Conservation (phyloP, 2,113 vertebrate species). For the Eudyptes chrysolophus region DNA sequence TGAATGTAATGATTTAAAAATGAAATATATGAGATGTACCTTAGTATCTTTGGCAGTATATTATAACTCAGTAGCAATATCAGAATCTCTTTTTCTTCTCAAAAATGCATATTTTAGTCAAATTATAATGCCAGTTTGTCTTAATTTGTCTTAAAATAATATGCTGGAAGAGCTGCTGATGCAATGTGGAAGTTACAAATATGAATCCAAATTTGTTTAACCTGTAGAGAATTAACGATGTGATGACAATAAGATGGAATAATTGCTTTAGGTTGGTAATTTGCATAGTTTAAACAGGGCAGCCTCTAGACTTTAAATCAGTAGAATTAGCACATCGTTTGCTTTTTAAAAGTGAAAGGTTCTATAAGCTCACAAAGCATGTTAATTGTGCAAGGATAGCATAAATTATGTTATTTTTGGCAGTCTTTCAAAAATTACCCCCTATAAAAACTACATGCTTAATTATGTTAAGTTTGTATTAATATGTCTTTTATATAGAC, state of each 20-base stretch:
- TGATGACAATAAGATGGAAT: constrained; percentile 44
- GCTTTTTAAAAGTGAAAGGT: not conserved
- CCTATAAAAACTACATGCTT: not conserved
- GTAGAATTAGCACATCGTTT: not conserved
- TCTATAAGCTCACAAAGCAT: not conserved
- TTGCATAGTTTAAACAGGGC: constrained; percentile 32
- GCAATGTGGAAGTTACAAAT: constrained; percentile 27
- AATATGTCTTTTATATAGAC: not conserved
- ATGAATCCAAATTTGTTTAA: constrained; percentile 59
- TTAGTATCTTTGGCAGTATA: not conserved
- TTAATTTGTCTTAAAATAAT: constrained; percentile 47
- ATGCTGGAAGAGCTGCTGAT: constrained; percentile 23
- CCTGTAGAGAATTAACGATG: constrained; percentile 60
- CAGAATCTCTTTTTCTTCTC: not conserved
- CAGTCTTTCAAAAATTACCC: not conserved
- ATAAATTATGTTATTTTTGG: not conserved
- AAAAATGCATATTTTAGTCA: not conserved
- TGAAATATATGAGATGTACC: not conserved
- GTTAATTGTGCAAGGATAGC: not conserved
- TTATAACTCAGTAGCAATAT: not conserved
- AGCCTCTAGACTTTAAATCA: constrained; percentile 32
- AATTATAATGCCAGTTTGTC: not conserved
- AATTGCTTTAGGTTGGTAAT: constrained; percentile 49
- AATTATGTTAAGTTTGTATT: not conserved
- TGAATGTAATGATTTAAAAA: not conserved